phyloP scores from a whole-genome alignment of 2,113 vertebrate genomes.

The Dromiciops gliroides region DNA sequence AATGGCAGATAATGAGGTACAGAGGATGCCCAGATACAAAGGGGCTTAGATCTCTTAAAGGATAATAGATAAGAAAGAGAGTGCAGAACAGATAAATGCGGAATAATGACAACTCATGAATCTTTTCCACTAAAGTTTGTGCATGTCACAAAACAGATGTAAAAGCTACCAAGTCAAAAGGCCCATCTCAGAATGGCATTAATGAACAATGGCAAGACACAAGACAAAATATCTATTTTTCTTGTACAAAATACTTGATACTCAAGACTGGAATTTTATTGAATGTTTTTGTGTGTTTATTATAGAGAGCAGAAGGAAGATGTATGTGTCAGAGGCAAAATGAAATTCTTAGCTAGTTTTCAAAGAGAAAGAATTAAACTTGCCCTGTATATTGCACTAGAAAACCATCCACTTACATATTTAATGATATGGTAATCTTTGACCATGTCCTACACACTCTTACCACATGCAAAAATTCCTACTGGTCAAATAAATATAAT shows the following conservation, averaged over 20 bases:
- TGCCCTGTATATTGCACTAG: slow-evolving; percentile 18
- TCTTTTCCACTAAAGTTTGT: slow-evolving; percentile 41
- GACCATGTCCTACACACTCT: background rate
- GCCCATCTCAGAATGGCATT: slow-evolving; percentile 31
- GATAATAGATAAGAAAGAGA: slow-evolving; percentile 73
- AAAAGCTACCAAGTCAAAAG: slow-evolving; percentile 56
- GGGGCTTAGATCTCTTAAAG: slow-evolving; percentile 76
- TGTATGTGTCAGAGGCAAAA: slow-evolving; percentile 1
- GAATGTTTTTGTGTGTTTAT: background rate
- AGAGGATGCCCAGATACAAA: slow-evolving; percentile 47
- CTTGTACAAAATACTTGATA: background rate
- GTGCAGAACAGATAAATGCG: slow-evolving; percentile 66
- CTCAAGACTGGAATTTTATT: background rate
- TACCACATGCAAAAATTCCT: background rate
- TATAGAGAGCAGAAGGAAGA: slow-evolving; percentile 26
- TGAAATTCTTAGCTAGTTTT: background rate
- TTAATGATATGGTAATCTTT: background rate
- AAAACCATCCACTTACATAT: background rate
- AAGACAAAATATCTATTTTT: slow-evolving; percentile 41
- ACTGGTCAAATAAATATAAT: background rate
- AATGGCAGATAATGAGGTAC: slow-evolving; percentile 75
- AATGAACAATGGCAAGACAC: background rate
- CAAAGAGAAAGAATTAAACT: slow-evolving; percentile 13
- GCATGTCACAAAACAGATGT: slow-evolving; percentile 44
- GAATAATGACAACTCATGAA: slow-evolving; percentile 76